Base-by-base conservation (phyloP, 2,888 invertebrate genomes). In the Mechanitis messenoides region DNA sequence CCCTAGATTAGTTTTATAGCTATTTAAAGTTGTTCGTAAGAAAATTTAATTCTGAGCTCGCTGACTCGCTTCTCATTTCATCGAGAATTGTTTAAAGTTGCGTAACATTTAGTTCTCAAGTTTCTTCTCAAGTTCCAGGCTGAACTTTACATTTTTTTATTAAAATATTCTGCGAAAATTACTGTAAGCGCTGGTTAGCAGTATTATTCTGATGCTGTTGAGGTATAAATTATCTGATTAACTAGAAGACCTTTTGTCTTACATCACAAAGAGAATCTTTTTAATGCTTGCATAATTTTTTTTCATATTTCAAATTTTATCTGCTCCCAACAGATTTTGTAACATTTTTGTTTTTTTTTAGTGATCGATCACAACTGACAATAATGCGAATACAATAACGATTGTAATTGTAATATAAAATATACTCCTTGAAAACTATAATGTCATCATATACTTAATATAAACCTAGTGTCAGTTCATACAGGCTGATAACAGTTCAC, bases 1-100 rank as follows among this genome's bases (percentile, higher is more conserved):
- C 71, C 67, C 68, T 67, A 77, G 80, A 84, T 84, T 81, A 84
- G 80, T 85, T 85, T 77, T 74, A 78, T 76, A 79, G 79, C 82
- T 77, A 75, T 82, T 78, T 75, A 70, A 83, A 84, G 72, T 85
- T 82, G 73, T 74, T 78, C 75, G 65, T 63, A 68, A 70, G 74
- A 74, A 79, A 83, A 83, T 84, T 84, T 80, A 81, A 69, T 85
- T 83, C 82, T 74, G 72, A 71, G 71, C 71, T 55, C 65, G 20
- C 20, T 66, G 71, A 72, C 70, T 72, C 63, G 63, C 47, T 62
- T 67, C 67, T 69, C 68, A 66, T 72, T 72, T 71, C 70, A 69
- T 61, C 59, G 60, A 33, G 64, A 68, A 67, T 64, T 58, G 66
- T 64, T 66, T 61, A 60, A 64, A 66, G 61, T 66, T 66, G 55